These are phyloP conservation scores for Ctenosaura bakeri DNA, from an alignment of 2,797 vertebrate genomes.

Conservation along the genomic window DNA sequence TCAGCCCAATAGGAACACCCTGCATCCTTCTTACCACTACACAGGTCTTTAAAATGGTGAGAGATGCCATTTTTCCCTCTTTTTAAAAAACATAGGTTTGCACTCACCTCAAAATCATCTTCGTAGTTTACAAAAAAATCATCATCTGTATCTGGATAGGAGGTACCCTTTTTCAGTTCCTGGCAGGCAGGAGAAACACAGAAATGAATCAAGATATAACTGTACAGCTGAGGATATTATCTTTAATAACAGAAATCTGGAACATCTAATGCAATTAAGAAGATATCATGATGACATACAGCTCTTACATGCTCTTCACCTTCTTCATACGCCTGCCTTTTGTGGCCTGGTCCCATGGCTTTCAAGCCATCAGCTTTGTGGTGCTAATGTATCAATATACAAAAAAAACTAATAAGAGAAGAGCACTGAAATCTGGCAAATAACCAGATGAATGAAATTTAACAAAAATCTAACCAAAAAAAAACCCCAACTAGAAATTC, in stretches of 20 bases:
- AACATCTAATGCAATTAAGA: neutral
- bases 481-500: neutral
- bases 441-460: neutral
- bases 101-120: conserved; percentile 94
- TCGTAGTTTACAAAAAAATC: conserved; percentile 82
- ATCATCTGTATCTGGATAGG: conserved; percentile 67
- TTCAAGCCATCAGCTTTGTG: conserved; percentile 37
- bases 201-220: conserved; percentile 28
- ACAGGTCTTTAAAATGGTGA: neutral
- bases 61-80: too few species aligned
- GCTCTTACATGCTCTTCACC: conserved; percentile 67
- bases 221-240: neutral
- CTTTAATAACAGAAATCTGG: neutral
- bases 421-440: neutral
- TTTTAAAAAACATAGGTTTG: neutral
- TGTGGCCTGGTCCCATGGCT: conserved; percentile 26
- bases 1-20: neutral
- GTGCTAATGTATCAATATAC: conserved; percentile 61
- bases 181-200: conserved; percentile 57
- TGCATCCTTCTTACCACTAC: neutral
- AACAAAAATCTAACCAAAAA: neutral
- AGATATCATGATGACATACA: neutral
- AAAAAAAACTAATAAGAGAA: neutral
- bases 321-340: conserved; percentile 55
- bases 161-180: conserved; percentile 76